These are phyloP conservation scores for Phasia obesa DNA, from an alignment of 2,888 invertebrate genomes.

Conservation along the genomic window DNA sequence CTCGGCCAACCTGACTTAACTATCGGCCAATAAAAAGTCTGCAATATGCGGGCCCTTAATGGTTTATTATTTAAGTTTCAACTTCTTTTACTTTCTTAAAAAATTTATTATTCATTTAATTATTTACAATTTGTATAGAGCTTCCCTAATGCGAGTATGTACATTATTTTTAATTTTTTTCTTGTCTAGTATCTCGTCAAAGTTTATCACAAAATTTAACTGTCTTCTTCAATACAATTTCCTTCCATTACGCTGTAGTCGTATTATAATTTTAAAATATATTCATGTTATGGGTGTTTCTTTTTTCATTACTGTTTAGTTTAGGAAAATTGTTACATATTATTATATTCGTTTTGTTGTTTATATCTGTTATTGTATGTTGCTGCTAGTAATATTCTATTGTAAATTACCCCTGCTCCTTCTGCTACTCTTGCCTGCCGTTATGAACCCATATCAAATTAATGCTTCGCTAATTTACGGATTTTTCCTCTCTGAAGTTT, in stretches of 20 bases:
- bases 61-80: no score
- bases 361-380: constrained; percentile 12
- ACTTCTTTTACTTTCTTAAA: no score
- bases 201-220: constrained; percentile 41
- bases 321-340: constrained; percentile 52
- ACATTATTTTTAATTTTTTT: no score
- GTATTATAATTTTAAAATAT: no score
- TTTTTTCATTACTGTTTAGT: not conserved
- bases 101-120: no score
- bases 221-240: constrained; percentile 54
- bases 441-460: constrained; percentile 54
- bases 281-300: not conserved
- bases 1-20: no score
- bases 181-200: no score
- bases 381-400: not conserved
- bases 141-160: no score
- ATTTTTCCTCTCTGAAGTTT: not conserved
- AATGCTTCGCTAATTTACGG: constrained; percentile 55
- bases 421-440: not conserved
- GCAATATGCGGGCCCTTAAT: no score
- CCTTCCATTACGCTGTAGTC: constrained; percentile 44
- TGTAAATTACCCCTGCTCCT: not conserved
- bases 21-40: no score
- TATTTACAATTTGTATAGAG: no score
- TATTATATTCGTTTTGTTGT: constrained; percentile 48